Evolutionary conservation across 1,140 invertebrate genomes (phyloP).

Genomic region (Panulirus ornatus): DNA sequence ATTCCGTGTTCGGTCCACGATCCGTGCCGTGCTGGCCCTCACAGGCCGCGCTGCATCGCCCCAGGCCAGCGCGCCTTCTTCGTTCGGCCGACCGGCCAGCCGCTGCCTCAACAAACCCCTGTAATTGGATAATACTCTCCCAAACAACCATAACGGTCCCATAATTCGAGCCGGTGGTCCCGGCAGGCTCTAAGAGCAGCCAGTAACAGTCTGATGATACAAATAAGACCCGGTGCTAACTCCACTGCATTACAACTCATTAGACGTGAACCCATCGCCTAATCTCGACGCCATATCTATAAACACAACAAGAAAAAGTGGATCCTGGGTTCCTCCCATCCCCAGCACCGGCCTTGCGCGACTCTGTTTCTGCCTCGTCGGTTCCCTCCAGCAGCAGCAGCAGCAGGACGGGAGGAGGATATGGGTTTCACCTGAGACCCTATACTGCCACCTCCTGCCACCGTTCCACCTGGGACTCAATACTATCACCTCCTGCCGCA

Average conservation of each 20-base stretch:
- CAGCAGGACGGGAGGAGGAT: too few species aligned
- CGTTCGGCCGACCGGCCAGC: too few species aligned
- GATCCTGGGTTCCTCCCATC: too few species aligned
- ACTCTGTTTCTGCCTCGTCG: too few species aligned
- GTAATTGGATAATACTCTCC: constrained; percentile 59
- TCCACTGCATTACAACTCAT: constrained; percentile 54
- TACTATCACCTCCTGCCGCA: background rate
- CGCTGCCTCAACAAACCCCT: constrained; percentile 11
- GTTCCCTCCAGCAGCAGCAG: too few species aligned
- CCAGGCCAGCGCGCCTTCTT: too few species aligned
- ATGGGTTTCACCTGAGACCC: too few species aligned
- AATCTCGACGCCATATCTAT: constrained; percentile 26
- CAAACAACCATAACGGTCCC: constrained; percentile 51
- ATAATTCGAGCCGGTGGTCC: constrained; percentile 50
- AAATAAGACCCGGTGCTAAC: constrained; percentile 39
- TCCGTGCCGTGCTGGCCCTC: too few species aligned
- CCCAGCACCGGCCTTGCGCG: background rate
- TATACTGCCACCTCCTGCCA: too few species aligned
- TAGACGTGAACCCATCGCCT: background rate
- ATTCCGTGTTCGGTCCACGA: background rate
- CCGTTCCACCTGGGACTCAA: constrained; percentile 6
- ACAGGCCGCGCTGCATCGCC: too few species aligned
- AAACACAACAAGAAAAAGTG: constrained; percentile 30
- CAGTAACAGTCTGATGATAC: constrained; percentile 10
- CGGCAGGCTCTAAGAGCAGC: background rate